Evolutionary conservation across 2,797 vertebrate genomes (phyloP).

Genomic region (Buphagus erythrorhynchus): DNA sequence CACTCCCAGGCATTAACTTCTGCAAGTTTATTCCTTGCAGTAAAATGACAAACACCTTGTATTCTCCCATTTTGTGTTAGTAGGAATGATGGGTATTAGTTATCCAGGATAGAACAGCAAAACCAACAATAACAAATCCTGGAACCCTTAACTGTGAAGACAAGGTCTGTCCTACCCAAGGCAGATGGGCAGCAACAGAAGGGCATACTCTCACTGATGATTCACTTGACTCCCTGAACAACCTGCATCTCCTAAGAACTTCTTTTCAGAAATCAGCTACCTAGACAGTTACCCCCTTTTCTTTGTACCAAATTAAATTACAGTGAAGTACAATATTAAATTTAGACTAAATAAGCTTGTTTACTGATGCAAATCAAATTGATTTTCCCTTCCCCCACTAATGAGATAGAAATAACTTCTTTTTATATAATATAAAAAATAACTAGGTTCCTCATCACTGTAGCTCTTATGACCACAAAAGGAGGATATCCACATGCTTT

Average conservation of each 20-base stretch:
- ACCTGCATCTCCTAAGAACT: neutral
- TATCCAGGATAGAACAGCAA: neutral
- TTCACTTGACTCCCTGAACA: neutral
- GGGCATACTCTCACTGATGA: neutral
- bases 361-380: neutral
- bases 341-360: neutral
- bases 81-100: neutral
- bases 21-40: neutral
- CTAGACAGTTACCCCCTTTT: neutral
- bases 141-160: neutral
- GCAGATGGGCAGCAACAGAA: neutral
- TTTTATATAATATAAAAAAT: neutral
- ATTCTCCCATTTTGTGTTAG: neutral
- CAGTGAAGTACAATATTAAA: neutral
- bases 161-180: neutral
- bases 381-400: neutral
- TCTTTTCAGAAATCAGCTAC: neutral
- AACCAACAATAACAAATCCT: neutral
- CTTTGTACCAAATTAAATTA: neutral
- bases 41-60: neutral
- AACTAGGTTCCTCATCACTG: neutral
- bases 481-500: neutral
- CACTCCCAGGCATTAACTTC: neutral
- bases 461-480: neutral
- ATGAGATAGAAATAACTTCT: neutral